Evolutionary conservation across 1,140 invertebrate genomes (phyloP), one percentile per base, ranked within the genome.

Genomic region (Drosophila cardini): DNA sequence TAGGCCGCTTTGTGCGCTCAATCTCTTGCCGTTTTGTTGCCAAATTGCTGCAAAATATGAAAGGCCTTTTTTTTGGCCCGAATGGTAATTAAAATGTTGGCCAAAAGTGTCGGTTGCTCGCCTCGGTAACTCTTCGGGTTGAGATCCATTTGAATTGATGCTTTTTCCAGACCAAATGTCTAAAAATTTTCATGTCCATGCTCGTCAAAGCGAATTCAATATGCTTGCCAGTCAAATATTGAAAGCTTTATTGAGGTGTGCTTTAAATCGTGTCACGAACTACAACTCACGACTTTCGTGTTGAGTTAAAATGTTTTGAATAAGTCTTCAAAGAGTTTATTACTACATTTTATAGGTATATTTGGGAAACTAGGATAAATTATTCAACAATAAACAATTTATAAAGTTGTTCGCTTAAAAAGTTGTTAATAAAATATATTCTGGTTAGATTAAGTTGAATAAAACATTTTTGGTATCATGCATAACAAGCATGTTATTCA

Each of bases 51-150:
- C 53, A 82, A 84, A 82, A 78, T 85, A 75, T 86, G 58, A 76
- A 86, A 86, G 69, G 65, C 63, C 56, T 64, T 72, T 77, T 26
- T 57, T 76, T 16, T 18, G 64, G 48, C 58, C 72, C 50, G 61
- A 85, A 85, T 85, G 78, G 82, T 85, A 87, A 85, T 85, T 87
- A 85, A 85, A 86, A 84, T 76, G 74, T 63, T 69, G 65, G 74
- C 70, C 78, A 75, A 85, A 81, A 81, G 74, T 70, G 69, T 80
- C 50, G 82, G 74, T 60, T 61, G 63, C 46, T 52, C 46, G 52
- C 34, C 52, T 55, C 34, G 52, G 8, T 55, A 56, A 18, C 53
- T 61, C 56, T 53, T 60, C 40, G 34, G 45, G 57, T 36, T 43
- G 58, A 38, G 15, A 36, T 38, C 16, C 52, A 38, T 55, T 69